Base-by-base conservation (phyloP, 1,140 invertebrate species). In the Drosophila miranda region DNA sequence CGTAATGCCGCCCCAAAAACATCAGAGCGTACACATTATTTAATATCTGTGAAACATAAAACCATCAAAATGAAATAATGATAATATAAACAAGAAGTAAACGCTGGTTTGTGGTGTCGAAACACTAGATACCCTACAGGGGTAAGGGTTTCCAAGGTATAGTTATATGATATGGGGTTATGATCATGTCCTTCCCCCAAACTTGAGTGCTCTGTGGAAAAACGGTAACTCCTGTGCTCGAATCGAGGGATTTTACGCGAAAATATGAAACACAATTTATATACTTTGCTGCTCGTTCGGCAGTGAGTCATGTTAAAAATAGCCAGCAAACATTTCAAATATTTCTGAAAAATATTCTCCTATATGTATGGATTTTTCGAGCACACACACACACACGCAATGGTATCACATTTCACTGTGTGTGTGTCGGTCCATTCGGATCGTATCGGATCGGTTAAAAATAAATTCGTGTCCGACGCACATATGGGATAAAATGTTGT, bases 261-360 rank as follows among this genome's bases (percentile, higher is more conserved):
- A 57, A 50, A 63, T 45, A 48, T 54, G 44, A 42, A 58, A 46
- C 69, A 50, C 55, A 71, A 66, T 79, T 71, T 28, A 71, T 68
- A 71, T 75, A 68, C 57, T 64, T 73, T 38, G 48, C 34, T 63
- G 58, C 16, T 52, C 30, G 54, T 46, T 67, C 51, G 23, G 26
- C 43, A 55, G 62, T 72, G 60, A 78, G 48, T 78, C 73, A 64
- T 54, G 50, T 67, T 84, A 77, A 81, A 84, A 84, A 84, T 84
- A 84, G 77, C 68, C 78, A 49, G 49, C 78, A 82, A 82, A 82
- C 74, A 82, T 78, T 81, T 77, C 3, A 58, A 72, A 78, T 81
- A 76, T 76, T 55, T 66, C n/a, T 5, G 9, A 46, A 68, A 58
- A 64, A 71, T 55, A 61, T 62, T 48, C 61, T 51, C 54, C 21